Percentiles rank a stretch among this genome's conserved stretches.
These are phyloP conservation scores for Lontra canadensis DNA, from an alignment of 2,113 vertebrate species.

Conservation along the genomic window DNA sequence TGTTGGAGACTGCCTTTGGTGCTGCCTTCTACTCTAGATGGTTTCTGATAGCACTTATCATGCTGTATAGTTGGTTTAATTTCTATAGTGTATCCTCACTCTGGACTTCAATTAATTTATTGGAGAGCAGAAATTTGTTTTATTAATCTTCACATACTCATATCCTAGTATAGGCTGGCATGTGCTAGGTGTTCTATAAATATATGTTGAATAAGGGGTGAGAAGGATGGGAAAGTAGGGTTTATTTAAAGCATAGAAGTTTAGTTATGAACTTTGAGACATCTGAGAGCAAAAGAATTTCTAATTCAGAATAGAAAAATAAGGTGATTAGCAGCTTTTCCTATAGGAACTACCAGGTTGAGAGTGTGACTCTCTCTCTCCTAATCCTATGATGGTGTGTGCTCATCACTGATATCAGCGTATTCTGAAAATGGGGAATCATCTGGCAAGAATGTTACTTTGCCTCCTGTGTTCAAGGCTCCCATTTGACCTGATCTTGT, in stretches of 20 bases:
- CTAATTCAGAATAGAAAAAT: neutral
- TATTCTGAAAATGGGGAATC: neutral
- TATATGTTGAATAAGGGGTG: neutral
- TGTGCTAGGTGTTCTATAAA: neutral
- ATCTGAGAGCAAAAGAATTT: conserved; percentile 1
- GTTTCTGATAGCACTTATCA: neutral
- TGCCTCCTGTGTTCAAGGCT: neutral
- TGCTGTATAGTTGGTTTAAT: neutral
- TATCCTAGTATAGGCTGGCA: neutral
- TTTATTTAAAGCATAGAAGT: neutral
- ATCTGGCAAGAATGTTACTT: neutral
- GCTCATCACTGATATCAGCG: neutral
- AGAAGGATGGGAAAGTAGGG: neutral
- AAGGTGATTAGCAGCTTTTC: neutral
- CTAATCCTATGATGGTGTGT: neutral
- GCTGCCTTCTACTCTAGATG: neutral
- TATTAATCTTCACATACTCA: conserved; percentile 7
- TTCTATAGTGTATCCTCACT: neutral
- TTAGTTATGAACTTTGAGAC: neutral
- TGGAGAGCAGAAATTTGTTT: neutral
- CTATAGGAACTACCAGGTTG: neutral
- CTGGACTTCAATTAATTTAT: neutral
- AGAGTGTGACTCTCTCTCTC: neutral
- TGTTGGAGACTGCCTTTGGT: neutral
- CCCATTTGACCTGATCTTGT: neutral